Evolutionary conservation across 2,797 vertebrate species (phyloP).

Genomic region (Poeciliopsis infans): DNA sequence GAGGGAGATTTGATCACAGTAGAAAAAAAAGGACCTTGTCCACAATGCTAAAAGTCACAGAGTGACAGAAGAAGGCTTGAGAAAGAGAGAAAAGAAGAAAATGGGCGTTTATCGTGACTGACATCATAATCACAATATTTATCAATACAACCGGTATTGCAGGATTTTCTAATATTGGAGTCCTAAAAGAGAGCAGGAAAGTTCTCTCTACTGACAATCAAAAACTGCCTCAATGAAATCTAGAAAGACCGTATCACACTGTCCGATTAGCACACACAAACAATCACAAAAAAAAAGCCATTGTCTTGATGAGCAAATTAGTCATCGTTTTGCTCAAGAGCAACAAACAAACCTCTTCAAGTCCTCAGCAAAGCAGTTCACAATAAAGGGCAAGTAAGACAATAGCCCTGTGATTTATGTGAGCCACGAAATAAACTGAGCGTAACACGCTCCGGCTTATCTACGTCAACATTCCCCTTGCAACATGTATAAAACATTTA

Average conservation of each 20-base stretch:
- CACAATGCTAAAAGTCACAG: background rate
- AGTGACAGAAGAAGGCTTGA: background rate
- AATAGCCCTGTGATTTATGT: conserved; percentile 32
- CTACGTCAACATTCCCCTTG: conserved; percentile 22
- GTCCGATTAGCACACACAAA: conserved; percentile 12
- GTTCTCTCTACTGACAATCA: background rate
- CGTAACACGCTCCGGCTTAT: conserved; percentile 18
- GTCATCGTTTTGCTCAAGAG: conserved; percentile 48
- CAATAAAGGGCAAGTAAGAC: conserved; percentile 32
- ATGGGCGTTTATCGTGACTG: background rate
- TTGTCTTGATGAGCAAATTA: conserved; percentile 54
- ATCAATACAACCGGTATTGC: background rate
- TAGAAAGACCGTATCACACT: background rate
- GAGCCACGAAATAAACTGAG: conserved; percentile 16
- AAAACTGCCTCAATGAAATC: background rate
- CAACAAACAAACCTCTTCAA: conserved; percentile 62
- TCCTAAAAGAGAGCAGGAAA: no score
- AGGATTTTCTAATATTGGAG: background rate
- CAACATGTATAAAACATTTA: background rate
- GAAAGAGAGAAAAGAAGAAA: background rate
- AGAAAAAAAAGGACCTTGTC: background rate
- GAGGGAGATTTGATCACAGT: background rate
- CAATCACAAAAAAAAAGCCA: conserved; percentile 13
- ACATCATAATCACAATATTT: background rate
- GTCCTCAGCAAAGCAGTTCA: conserved; percentile 49